Percentiles rank a stretch among this genome's conserved stretches.
Conservation (phyloP, 2,888 invertebrate genomes). For the Orthonevra nobilis region DNA sequence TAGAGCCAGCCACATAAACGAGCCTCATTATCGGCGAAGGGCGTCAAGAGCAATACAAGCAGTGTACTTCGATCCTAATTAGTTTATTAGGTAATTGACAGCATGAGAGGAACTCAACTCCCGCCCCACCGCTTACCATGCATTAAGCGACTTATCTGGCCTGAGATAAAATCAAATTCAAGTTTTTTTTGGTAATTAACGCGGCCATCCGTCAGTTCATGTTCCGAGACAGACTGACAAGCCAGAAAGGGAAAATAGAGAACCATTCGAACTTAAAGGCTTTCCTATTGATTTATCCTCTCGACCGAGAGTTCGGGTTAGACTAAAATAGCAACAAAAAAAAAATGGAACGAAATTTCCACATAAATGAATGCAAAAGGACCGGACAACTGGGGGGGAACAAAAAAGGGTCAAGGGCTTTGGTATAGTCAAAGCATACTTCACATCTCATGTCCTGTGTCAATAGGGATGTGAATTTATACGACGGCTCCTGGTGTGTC, state of each 20-base stretch:
- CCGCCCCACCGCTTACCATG: too few relatives aligned
- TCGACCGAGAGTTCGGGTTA: too few relatives aligned
- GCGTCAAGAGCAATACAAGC: too few relatives aligned
- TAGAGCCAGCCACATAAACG: neutral
- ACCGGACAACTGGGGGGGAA: slow-evolving; percentile 4
- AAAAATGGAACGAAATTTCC: slow-evolving; percentile 33
- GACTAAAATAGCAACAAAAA: slow-evolving; percentile 11
- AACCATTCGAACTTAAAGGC: slow-evolving; percentile 2
- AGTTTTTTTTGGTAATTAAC: slow-evolving; percentile 32
- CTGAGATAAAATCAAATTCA: slow-evolving; percentile 11
- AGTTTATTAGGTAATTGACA: slow-evolving; percentile 20
- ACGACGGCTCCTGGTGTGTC: slow-evolving; percentile 9
- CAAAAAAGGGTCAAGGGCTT: slow-evolving; percentile 1
- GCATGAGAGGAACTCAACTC: slow-evolving; percentile 11
- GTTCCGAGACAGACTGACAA: neutral
- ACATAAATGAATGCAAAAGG: slow-evolving; percentile 21
- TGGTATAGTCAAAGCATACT: neutral
- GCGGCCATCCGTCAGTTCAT: slow-evolving; percentile 27
- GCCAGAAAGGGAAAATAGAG: neutral
- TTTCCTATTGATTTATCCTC: slow-evolving; percentile 25
- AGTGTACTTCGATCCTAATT: too few relatives aligned
- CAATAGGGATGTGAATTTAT: slow-evolving; percentile 28
- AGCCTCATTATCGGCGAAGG: too few relatives aligned
- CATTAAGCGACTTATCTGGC: neutral
- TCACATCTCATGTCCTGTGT: slow-evolving; percentile 29